Evolutionary conservation across 1,140 invertebrate genomes (phyloP), one percentile per base, ranked within the genome.

Genomic region (Rhagoletis pomonella): DNA sequence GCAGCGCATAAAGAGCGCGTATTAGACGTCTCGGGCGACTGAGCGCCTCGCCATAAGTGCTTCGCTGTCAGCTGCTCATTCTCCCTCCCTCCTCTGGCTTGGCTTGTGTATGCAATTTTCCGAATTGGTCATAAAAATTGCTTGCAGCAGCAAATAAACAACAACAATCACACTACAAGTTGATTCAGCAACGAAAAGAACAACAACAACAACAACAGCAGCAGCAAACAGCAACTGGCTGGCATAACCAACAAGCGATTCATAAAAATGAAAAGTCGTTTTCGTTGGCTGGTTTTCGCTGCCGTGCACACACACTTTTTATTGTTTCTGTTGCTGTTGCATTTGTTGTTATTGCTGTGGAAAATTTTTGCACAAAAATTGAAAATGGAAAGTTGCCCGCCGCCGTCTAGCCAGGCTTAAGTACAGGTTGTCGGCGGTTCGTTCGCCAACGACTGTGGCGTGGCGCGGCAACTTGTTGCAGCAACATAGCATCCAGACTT

Each of bases 101-200:
- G 67, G 73, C 47, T 81, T 81, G 73, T 14, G n/a, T 58, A 81
- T 81, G 73, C 73, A 81, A 81, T 81, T 81, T 81, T 81, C 73
- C 47, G 73, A 81, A 81, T 81, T 81, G 73, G 73, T 17, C 50
- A 81, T 81, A 81, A 81, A 81, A 81, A 58, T 81, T 55, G 73
- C 73, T 55, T 47, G 47, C 69, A 81, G 55, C 73, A 55, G 12
- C 69, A 73, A n/a, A 73, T 29, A 17, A 81, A 81, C 47, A 81
- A 81, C 73, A 55, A 81, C 19, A 77, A 77, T 19, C 5, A 67
- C 44, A 62, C 12, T 62, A 62, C 4, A 62, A 62, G 29, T 29
- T 29, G 29, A 29, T 29, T 29, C 12, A 42, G 39, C 42, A 44
- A 69, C 7, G n/a, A 29, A 81, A 55, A 29, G 29, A 29, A 29